Conservation (phyloP, 1,140 invertebrate species). For the Zaprionus africanus region DNA sequence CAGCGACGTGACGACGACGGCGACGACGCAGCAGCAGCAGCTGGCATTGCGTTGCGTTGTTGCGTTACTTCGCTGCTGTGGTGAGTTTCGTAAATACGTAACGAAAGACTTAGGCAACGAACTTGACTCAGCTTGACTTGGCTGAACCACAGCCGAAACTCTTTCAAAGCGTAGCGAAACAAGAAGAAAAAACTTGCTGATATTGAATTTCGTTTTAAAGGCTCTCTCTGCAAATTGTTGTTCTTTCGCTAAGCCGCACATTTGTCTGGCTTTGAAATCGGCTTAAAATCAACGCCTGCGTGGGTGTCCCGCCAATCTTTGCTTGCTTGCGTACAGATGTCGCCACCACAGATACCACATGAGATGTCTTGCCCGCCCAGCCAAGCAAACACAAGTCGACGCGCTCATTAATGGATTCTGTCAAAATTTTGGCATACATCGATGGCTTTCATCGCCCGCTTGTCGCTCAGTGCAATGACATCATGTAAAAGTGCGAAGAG, state of each 20-base stretch:
- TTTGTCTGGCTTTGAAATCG: conserved; percentile 82
- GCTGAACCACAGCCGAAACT: conserved; percentile 1
- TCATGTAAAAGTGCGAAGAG: conserved; percentile 27
- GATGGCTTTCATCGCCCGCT: conserved; percentile 44
- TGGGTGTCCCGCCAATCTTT: conserved; percentile 59
- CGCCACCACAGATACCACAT: conserved; percentile 37
- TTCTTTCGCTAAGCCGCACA: conserved; percentile 72
- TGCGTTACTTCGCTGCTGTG: conserved; percentile 14
- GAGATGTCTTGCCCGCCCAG: neutral
- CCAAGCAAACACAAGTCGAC: conserved; percentile 55
- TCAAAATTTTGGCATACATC: conserved; percentile 62
- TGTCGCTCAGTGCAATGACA: conserved; percentile 37
- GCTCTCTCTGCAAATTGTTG: conserved; percentile 61
- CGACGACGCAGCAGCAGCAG: neutral
- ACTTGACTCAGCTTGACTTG: conserved; percentile 52
- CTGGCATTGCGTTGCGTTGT: conserved; percentile 1
- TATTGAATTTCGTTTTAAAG: conserved; percentile 74
- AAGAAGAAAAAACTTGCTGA: conserved; percentile 32
- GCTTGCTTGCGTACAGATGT: neutral
- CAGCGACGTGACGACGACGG: conserved; percentile 13
- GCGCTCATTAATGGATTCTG: conserved; percentile 63
- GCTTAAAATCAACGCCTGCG: conserved; percentile 82
- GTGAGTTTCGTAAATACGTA: conserved; percentile 58
- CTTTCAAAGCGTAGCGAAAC: neutral
- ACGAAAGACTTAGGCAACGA: conserved; percentile 69